These are phyloP conservation scores for Chromis chromis DNA, from an alignment of 2,797 vertebrate genomes.

Conservation along the genomic window DNA sequence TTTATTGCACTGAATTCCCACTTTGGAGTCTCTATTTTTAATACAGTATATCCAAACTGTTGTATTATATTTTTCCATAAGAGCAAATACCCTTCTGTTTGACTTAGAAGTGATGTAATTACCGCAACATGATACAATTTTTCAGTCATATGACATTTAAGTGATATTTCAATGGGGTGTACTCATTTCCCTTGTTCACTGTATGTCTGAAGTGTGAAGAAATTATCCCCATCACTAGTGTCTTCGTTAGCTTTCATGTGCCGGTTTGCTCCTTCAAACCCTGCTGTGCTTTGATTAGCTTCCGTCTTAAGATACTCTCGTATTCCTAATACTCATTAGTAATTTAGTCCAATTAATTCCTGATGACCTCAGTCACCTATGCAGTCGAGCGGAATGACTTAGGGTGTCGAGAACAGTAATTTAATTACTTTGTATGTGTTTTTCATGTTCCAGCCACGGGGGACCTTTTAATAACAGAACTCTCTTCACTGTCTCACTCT, in stretches of 20 bases:
- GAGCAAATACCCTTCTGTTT: too few species aligned
- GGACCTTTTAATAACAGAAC: conserved; percentile 46
- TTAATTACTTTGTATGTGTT: conserved; percentile 51
- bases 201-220: not conserved
- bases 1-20: too few species aligned
- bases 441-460: conserved; percentile 54
- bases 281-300: conserved; percentile 41
- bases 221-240: not conserved
- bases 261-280: conserved; percentile 21
- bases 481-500: conserved; percentile 30
- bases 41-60: too few species aligned
- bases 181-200: not conserved
- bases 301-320: conserved; percentile 15
- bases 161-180: too few species aligned
- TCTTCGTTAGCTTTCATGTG: conserved; percentile 24
- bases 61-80: too few species aligned
- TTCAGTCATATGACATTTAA: too few species aligned
- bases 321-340: conserved; percentile 24
- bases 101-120: too few species aligned
- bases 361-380: conserved; percentile 34
- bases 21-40: too few species aligned
- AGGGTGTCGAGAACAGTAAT: conserved; percentile 38
- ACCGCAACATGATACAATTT: too few species aligned
- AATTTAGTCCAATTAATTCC: conserved; percentile 42
- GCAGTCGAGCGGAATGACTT: conserved; percentile 30